Evolutionary conservation across 2,797 vertebrate species (phyloP).

Genomic region (Mastacembelus armatus): DNA sequence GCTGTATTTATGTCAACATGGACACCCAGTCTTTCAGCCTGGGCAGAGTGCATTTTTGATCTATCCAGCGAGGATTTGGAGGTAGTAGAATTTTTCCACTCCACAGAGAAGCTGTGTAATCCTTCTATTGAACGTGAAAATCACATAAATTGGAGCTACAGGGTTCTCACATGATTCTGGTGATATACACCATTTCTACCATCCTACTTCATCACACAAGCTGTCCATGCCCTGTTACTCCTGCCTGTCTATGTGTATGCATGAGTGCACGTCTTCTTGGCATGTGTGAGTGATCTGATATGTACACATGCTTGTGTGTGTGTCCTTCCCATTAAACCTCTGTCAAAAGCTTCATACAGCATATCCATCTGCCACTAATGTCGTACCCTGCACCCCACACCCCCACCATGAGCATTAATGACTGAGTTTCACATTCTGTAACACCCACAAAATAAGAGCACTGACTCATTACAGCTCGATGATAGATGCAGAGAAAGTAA

Average conservation of each 20-base stretch:
- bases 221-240: slow-evolving; percentile 62
- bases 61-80: slow-evolving; percentile 34
- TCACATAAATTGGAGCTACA: slow-evolving; percentile 25
- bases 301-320: slow-evolving; percentile 18
- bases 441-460: slow-evolving; percentile 64
- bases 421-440: slow-evolving; percentile 47
- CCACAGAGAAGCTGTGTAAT: slow-evolving; percentile 33
- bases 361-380: slow-evolving; percentile 31
- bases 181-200: slow-evolving; percentile 41
- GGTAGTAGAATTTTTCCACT: slow-evolving; percentile 8
- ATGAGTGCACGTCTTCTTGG: slow-evolving; percentile 18
- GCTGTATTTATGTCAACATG: slow-evolving; percentile 38
- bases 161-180: slow-evolving; percentile 20
- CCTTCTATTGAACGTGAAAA: slow-evolving; percentile 51
- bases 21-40: slow-evolving; percentile 11
- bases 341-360: slow-evolving; percentile 33
- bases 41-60: slow-evolving; percentile 19
- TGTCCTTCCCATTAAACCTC: slow-evolving; percentile 35
- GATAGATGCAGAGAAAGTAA: slow-evolving; percentile 31
- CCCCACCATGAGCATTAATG: slow-evolving; percentile 52
- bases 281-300: slow-evolving; percentile 49
- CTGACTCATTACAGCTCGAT: slow-evolving; percentile 73
- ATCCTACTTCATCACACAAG: slow-evolving; percentile 49
- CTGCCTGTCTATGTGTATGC: slow-evolving; percentile 50
- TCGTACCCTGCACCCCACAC: not conserved